Evolutionary conservation across 1,140 invertebrate genomes (phyloP).

Genomic region (Caerostris darwini): DNA sequence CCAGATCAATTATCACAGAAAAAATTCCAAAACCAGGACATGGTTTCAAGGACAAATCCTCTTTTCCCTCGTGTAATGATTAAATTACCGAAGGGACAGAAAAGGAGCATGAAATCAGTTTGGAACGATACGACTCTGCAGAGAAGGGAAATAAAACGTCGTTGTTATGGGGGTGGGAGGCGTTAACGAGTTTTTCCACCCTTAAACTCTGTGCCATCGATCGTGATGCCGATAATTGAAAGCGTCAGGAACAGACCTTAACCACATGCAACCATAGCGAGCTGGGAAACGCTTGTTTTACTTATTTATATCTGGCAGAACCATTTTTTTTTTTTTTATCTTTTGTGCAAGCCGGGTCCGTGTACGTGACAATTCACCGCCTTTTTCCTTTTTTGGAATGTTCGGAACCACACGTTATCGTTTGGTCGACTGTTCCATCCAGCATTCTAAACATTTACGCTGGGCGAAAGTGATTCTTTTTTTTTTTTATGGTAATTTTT

Average conservation of each 20-base stretch:
- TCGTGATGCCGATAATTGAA: conserved; percentile 20
- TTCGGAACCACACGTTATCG: not conserved
- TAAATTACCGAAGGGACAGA: not conserved
- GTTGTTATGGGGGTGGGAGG: not conserved
- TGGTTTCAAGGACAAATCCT: not conserved
- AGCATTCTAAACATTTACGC: not conserved
- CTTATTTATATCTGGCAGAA: not conserved
- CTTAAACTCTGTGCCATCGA: not conserved
- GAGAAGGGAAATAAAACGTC: not conserved
- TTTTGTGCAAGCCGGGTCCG: not conserved
- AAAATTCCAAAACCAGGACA: not conserved
- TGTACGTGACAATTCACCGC: not conserved
- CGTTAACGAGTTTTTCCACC: conserved; percentile 3
- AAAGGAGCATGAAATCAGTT: not conserved
- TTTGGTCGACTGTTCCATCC: not conserved
- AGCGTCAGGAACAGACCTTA: conserved; percentile 34
- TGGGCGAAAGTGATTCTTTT: not conserved
- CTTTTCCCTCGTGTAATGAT: not conserved
- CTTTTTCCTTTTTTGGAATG: not conserved
- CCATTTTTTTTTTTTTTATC: not conserved
- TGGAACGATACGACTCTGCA: not conserved
- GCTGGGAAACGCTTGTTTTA: not conserved
- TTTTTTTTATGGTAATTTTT: not conserved
- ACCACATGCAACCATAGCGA: not conserved
- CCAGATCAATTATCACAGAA: too few relatives aligned